Base-by-base conservation (phyloP, 2,888 invertebrate genomes). In the Halictus quadricinctus region DNA sequence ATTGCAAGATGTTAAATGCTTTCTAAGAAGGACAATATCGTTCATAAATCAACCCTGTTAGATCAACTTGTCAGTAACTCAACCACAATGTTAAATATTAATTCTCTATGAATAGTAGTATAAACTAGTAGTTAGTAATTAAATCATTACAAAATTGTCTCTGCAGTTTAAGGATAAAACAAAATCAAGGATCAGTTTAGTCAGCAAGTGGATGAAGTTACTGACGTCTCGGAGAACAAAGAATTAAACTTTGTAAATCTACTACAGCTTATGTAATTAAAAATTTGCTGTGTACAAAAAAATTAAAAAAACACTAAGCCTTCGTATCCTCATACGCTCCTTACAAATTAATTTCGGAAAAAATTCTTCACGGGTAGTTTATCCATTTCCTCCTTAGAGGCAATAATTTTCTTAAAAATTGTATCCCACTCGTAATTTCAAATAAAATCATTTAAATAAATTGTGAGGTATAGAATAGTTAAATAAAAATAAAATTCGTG, bases 121-220 rank as follows among this genome's bases (percentile, higher is more conserved):
- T 43, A 43, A 43, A 8, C 43, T 43, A 43, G 43, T 54, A 54
- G n/a, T n/a, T 54, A 54, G 1, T 10, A 54, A 10, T 21, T n/a
- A 8, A 4, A 2, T 60, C 13, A 25, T 13, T 25, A 64, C 6
- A 15, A 64, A 64, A 7, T 1, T 13, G 15, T 43, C 2, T 1
- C 54, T 18, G 69, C 48, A 50, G 64, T 60, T 58, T 15, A 58
- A 80, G 76, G 66, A 73, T 83, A 36, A 73, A 76, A 15, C 43
- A 0, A n/a, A 48, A 2, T 66, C 58, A 21, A 29, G 43, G 41
- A 15, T 7, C 5, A 15, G 76, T 74, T 74, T 60, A 72, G 21
- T 76, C n/a, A 18, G 74, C 78, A 29, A 41, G 36, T 58, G 72
- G 21, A 25, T 8, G 58, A 54, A 54, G 58, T 70, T 66, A 69